Base-by-base conservation (phyloP, 64 coral and sea anemone species). In the Dendronephthya gigantea region DNA sequence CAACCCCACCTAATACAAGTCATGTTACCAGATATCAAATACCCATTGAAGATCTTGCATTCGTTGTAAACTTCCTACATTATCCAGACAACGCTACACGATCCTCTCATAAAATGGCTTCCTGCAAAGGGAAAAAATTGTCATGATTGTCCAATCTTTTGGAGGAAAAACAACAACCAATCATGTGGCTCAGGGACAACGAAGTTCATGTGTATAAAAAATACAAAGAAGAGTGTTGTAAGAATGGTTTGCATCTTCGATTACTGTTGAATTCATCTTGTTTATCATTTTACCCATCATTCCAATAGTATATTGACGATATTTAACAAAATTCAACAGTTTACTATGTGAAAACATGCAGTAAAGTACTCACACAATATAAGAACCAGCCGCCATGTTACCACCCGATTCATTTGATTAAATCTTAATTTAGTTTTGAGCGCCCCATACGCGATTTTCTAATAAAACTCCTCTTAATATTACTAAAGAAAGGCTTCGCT, bases 171-270 rank as follows among this genome's bases (percentile, higher is more conserved):
- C 49, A 36, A 16, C 68, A 87, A 13, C 66, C 85, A 6, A 56
- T 76, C n/a, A 87, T 87, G 58, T 87, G 66, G 59, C 58, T 87
- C 19, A 66, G 68, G 15, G 85, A 87, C 15, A 36, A 13, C 2
- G 13, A 69, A 45, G 75, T 22, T 22, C 85, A 87, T 27, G 4
- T 87, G 1, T 87, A 87, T 75, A 39, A 12, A 6, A 87, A 87
- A 31, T 87, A 87, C 23, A 40, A 12, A 27, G 19, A 41, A 22
- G 40, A 30, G 27, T 74, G 86, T 1, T 13, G 23, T 31, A 40
- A 41, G 19, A 41, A 38, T 40, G 85, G 36, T 16, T 69, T 38
- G 45, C 68, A 48, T 40, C n/a, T n/a, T n/a, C n/a, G n/a, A n/a
- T n/a, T n/a, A n/a, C n/a, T n/a, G n/a, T n/a, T n/a, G n/a, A n/a